Percentiles rank a stretch among this genome's conserved stretches.
phyloP scores from a whole-genome alignment of 2,797 vertebrate species.

The Botia almorhae region DNA sequence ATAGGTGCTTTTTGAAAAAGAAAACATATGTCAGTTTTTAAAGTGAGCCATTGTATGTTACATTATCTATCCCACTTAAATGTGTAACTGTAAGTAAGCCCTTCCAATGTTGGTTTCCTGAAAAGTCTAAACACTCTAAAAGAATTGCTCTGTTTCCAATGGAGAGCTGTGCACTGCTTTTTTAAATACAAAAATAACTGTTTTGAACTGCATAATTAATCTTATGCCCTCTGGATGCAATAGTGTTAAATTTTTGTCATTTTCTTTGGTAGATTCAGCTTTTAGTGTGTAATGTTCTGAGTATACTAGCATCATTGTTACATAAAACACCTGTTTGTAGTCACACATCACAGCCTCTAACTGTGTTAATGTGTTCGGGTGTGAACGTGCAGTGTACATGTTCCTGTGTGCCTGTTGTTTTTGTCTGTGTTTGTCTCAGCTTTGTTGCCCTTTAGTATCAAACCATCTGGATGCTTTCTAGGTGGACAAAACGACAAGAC shows the following conservation, averaged over 20 bases:
- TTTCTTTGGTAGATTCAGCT: conserved; percentile 5
- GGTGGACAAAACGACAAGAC: conserved; percentile 14
- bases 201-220: too few relatives aligned
- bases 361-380: conserved; percentile 37
- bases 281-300: conserved; percentile 4
- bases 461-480: conserved; percentile 29
- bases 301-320: conserved; percentile 42
- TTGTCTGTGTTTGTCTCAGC: conserved; percentile 38
- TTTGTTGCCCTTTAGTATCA: neutral
- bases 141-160: too few relatives aligned
- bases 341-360: conserved; percentile 15
- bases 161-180: too few relatives aligned
- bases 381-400: conserved; percentile 10
- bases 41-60: too few relatives aligned
- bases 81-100: too few relatives aligned
- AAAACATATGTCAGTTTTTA: too few relatives aligned
- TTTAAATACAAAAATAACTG: too few relatives aligned
- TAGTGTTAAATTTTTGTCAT: conserved; percentile 8
- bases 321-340: conserved; percentile 39
- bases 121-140: too few relatives aligned
- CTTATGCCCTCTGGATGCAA: neutral
- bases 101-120: too few relatives aligned
- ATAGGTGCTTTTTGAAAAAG: too few relatives aligned
- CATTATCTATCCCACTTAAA: too few relatives aligned
- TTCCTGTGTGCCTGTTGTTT: conserved; percentile 22